Conservation (phyloP, 2,797 vertebrate genomes). For the Steatocranus sp. region DNA sequence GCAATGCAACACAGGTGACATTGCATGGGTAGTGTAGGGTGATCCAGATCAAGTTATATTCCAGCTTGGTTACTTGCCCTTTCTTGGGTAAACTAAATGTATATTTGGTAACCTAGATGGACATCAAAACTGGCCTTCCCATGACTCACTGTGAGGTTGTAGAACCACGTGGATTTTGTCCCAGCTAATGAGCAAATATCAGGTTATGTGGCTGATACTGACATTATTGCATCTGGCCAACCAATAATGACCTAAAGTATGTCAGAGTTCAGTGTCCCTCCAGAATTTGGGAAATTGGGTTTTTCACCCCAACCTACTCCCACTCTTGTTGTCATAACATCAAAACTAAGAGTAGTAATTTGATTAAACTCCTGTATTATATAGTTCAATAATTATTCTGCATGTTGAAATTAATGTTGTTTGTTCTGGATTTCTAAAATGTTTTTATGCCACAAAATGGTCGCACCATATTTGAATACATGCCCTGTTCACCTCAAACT, state of each 20-base stretch:
- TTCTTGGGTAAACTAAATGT: not conserved
- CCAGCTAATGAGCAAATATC: not conserved
- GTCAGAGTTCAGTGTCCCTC: not conserved
- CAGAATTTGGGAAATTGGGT: not conserved
- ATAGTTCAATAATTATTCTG: not conserved
- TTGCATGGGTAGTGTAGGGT: not conserved
- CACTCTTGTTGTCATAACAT: not conserved
- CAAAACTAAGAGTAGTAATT: not conserved
- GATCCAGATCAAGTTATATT: not conserved
- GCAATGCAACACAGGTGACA: not conserved
- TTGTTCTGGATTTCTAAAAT: not conserved
- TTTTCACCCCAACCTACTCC: not conserved
- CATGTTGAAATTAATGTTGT: not conserved
- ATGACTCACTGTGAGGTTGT: not conserved
- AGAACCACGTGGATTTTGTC: fast-evolving
- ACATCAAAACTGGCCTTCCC: not conserved
- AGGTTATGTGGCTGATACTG: not conserved
- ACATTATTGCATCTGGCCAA: not conserved
- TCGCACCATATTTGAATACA: fast-evolving
- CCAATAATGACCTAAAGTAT: not conserved
- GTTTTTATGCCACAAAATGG: fast-evolving
- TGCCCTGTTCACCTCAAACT: not conserved
- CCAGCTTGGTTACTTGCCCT: not conserved
- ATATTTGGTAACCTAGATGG: not conserved
- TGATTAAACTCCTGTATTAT: not conserved